Conservation (phyloP, 23 tunicate genomes). For the Diplosoma virens region DNA sequence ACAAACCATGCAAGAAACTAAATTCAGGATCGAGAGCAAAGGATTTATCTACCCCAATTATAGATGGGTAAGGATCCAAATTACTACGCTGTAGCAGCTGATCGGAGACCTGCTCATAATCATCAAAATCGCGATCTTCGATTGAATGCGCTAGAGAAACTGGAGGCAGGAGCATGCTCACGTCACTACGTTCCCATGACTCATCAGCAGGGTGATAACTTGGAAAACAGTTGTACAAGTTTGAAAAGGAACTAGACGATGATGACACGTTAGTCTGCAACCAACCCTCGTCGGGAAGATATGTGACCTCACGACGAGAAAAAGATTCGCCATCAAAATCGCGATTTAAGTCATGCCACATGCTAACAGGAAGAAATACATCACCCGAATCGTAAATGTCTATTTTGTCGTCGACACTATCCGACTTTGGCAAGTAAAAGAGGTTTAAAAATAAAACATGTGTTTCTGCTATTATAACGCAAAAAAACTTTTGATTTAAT, state of each 20-base stretch:
- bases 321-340: neutral
- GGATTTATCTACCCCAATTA: constrained; percentile 56
- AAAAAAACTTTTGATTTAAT: no score
- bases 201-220: neutral
- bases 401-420: neutral
- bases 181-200: neutral
- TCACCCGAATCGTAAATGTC: neutral
- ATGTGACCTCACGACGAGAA: neutral
- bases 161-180: neutral
- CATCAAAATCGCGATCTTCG: neutral
- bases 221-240: neutral
- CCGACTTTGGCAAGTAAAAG: no score
- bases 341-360: constrained; percentile 37
- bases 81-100: no score
- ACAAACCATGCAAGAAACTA: constrained; percentile 60
- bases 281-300: constrained; percentile 24
- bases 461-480: no score
- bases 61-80: neutral
- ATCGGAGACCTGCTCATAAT: no score
- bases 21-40: constrained; percentile 69
- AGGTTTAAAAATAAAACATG: no score
- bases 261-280: constrained; percentile 3
- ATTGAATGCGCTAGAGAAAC: no score
- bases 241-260: neutral
- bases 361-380: constrained; percentile 43